phyloP scores from a whole-genome alignment of 2,797 vertebrate genomes.

The Cercopithecus hamlyni region DNA sequence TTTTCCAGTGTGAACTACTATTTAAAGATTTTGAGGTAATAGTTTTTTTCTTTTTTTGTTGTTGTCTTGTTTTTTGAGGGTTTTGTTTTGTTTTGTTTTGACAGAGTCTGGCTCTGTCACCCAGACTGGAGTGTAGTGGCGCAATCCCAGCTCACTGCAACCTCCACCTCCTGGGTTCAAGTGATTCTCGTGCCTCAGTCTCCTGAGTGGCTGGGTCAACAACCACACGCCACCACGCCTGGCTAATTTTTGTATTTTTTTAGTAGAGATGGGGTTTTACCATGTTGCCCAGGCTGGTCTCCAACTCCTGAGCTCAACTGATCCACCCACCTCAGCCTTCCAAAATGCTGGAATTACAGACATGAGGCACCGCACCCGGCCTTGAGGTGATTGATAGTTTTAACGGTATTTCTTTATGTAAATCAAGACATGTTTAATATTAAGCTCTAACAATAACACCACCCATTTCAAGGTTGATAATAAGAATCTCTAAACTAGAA shows the following conservation, averaged over 20 bases:
- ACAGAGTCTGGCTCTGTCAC: background rate
- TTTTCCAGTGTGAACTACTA: background rate
- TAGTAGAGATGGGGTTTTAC: background rate
- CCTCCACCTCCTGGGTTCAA: background rate
- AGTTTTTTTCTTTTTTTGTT: background rate
- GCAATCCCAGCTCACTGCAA: background rate
- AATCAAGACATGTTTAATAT: background rate
- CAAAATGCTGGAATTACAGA: background rate
- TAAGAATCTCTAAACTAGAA: background rate
- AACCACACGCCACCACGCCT: background rate
- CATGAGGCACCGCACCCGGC: fast-evolving
- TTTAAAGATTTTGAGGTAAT: background rate
- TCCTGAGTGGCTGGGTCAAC: background rate
- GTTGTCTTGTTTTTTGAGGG: background rate
- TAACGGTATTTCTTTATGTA: background rate
- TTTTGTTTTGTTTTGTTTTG: background rate
- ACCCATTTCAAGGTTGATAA: background rate
- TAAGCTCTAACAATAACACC: background rate
- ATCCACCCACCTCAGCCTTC: background rate
- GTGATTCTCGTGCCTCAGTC: background rate
- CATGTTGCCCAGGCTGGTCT: background rate
- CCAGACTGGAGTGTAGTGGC: background rate
- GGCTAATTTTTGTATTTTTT: background rate
- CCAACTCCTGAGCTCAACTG: background rate
- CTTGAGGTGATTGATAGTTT: background rate